Conservation (phyloP, 1,140 invertebrate genomes). For the fruit fly (Drosophila melanogaster) region DNA sequence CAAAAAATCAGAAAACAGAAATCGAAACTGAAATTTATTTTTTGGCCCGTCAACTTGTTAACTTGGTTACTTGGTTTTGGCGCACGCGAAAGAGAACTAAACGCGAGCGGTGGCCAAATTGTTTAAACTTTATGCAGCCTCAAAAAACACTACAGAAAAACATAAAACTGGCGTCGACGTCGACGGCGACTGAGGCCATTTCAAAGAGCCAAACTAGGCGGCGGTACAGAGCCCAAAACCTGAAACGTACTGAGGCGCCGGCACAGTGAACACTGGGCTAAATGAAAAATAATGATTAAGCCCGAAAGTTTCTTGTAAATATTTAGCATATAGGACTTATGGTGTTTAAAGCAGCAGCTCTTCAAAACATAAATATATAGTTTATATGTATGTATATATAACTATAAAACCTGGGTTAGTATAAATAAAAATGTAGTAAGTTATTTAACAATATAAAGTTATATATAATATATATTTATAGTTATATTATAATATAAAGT, state of each 20-base stretch:
- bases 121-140: slow-evolving; percentile 67
- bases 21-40: slow-evolving; percentile 15
- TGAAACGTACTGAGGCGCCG: slow-evolving; percentile 15
- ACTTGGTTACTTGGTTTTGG: slow-evolving; percentile 69
- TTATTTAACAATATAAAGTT: too few relatives aligned
- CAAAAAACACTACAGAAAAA: slow-evolving; percentile 55
- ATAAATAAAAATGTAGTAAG: too few relatives aligned
- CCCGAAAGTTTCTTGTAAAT: too few relatives aligned
- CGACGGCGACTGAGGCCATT: slow-evolving; percentile 17
- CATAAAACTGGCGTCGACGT: slow-evolving; percentile 18
- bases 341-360: too few relatives aligned
- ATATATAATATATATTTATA: too few relatives aligned
- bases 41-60: slow-evolving; percentile 27
- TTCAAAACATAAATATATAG: too few relatives aligned
- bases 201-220: slow-evolving; percentile 19
- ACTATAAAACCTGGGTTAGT: too few relatives aligned
- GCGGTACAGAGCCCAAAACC: slow-evolving; percentile 14
- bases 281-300: background rate
- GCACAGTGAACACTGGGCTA: slow-evolving; percentile 10
- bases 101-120: slow-evolving; percentile 54
- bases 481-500: too few relatives aligned
- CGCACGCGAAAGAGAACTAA: slow-evolving; percentile 77
- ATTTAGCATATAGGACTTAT: too few relatives aligned
- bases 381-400: too few relatives aligned
- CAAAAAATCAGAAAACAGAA: background rate